These are phyloP conservation scores for Drosophila carrolli DNA, from an alignment of 1,140 invertebrate species.

Conservation along the genomic window DNA sequence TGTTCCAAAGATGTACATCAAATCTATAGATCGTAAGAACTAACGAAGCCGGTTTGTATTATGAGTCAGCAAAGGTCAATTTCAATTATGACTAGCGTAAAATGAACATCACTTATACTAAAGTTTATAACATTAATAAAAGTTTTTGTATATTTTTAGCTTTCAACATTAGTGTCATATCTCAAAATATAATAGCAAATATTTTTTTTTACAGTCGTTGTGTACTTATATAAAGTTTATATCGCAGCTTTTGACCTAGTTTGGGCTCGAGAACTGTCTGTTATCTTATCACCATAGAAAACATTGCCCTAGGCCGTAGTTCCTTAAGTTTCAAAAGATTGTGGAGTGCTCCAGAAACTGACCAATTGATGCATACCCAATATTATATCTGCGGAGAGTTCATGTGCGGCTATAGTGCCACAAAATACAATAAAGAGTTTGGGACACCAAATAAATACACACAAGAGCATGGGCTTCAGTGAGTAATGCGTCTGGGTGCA, in stretches of 20 bases:
- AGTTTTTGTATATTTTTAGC: too few species aligned
- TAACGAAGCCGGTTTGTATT: neutral
- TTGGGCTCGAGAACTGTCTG: too few species aligned
- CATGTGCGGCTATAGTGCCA: conserved; percentile 12
- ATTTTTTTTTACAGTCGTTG: too few species aligned
- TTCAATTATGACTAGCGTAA: too few species aligned
- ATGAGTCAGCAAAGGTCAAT: conserved; percentile 19
- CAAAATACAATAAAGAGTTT: conserved; percentile 15
- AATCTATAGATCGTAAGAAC: neutral
- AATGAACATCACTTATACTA: too few species aligned
- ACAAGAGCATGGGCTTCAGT: conserved; percentile 2
- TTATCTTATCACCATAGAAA: neutral
- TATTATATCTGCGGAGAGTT: neutral
- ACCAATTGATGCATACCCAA: neutral
- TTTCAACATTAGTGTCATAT: too few species aligned
- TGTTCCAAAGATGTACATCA: conserved; percentile 6
- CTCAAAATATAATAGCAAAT: too few species aligned
- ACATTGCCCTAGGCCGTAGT: neutral
- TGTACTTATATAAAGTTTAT: too few species aligned
- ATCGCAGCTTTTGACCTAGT: too few species aligned
- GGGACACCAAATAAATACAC: conserved; percentile 21
- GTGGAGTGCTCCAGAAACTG: neutral
- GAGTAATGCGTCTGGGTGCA: conserved; percentile 23
- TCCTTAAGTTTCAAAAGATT: neutral
- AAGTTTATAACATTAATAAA: too few species aligned